Base-by-base conservation (phyloP, 2,888 invertebrate species). In the Apotomis capreana region DNA sequence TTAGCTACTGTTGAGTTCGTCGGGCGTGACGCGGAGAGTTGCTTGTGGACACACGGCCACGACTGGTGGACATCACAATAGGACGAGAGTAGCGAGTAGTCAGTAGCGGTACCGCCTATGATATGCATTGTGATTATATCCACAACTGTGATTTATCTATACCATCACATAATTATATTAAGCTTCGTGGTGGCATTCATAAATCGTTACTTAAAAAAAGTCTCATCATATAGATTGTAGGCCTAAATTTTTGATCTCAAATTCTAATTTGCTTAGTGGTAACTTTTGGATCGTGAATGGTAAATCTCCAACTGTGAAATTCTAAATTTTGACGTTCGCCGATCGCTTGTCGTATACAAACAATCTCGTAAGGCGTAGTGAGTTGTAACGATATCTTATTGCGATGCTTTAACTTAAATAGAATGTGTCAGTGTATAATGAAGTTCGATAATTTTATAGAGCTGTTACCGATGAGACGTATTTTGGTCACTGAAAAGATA, bases 221-320 rank as follows among this genome's bases (percentile, higher is more conserved):
- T 90, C 89, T 89, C 90, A 89, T 89, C 89, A 87, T 85, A 84
- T 92, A 92, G 92, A 90, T 88, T 86, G 91, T 93, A 92, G 92
- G 92, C 92, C 92, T 93, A 92, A 88, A 90, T 88, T 89, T 91
- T 91, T 93, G 93, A 93, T 93, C 93, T 93, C 93, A 93, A 92
- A 92, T 91, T 92, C 92, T 93, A 89, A 92, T 93, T 92, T 92
- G 92, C 92, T 92, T 92, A 93, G 92, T 90, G 89, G 89, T 92
- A 91, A 87, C 87, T 90, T 91, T 86, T 89, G 89, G 88, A 89
- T 87, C 83, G 86, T 88, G 86, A 89, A 88, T 87, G 87, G 88
- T 88, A 87, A 88, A 87, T 87, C 86, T 88, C 87, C 87, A 86
- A 87, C 80, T 84, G 83, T 84, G 83, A 92, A 92, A 92, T 91